Evolutionary conservation across 2,113 vertebrate species (phyloP), one percentile per base, ranked within the genome.

Genomic region (Meleagris gallopavo): DNA sequence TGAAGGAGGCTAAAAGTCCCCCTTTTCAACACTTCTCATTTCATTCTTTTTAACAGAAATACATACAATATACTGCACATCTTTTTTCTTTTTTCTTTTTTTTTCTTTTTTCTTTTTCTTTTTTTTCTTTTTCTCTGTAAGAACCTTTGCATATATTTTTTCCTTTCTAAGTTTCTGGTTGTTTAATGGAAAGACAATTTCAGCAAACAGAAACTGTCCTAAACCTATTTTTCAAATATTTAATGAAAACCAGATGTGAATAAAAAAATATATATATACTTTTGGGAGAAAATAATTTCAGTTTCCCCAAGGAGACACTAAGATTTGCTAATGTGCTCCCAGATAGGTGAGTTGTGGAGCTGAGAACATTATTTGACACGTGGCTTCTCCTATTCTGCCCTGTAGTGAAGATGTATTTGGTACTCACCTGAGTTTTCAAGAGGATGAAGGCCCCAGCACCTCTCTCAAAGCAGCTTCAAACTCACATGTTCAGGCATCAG

Each of bases 1-100:
- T 71, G 69, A 90, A 74, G 22, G 22, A 32, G 38, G 55, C 64
- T 86, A 83, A 65, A 95, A 88, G 80, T 78, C 79, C 46, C 50
- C 29, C 54, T 32, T 55, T 55, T 83, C 76, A 17, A 40, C 34
- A 17, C 32, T 60, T 86, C 76, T 71, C 46, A 86, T 83, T 72
- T 18, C 4, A 36, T 71, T 88, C 11, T 76, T 86, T 81, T 64
- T 6, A 55, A 80, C 83, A 94, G 41, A 74, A 86, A 88, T 22
- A 80, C 30, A 80, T 90, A 71, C 91, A 93, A 60, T 14, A 34
- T 7, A 67, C 77, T 74, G 34, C 17, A 67, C 29, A 74, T 14
- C 14, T 86, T 86, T 77, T 6, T 46, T 90, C 91, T 25, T 81
- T 65, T 6, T 88, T 87, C 20, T 9, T 66, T 7, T 60, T 7